Evolutionary conservation across 1,140 invertebrate species (phyloP), one percentile per base, ranked within the genome.

Genomic region (Proctacanthus coquilletti): DNA sequence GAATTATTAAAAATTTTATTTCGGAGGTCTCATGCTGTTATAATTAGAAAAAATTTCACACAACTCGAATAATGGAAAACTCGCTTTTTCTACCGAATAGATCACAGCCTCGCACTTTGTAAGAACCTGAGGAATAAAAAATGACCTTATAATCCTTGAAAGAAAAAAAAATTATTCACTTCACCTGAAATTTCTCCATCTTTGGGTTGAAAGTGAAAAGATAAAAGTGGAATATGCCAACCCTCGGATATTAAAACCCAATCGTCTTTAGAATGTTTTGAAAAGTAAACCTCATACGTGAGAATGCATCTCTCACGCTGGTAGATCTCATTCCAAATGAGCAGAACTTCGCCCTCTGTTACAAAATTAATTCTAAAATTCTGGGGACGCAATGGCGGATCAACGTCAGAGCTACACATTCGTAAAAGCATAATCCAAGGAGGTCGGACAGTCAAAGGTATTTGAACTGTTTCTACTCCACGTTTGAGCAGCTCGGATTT

Each of bases 191-290:
- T 44, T 38, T 32, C 33, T 1, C 32, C 13, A 1, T 43, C 38
- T 0, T 43, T 39, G 1, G 52, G 50, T 31, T 48, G 34, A 39
- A 18, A 59, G 9, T 60, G 56, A 45, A 55, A 58, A 14, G 50
- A 56, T n/a, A 53, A 45, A 48, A 49, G 56, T 1, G 57, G 56
- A 30, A 60, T 42, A 42, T 60, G 56, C 50, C 52, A 53, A 17
- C 37, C 45, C 1, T 33, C 17, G 3, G 49, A 48, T 17, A 60
- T 50, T 3, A 41, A 25, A 13, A 25, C 33, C 52, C 53, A 60
- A n/a, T 48, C 42, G n/a, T 42, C 35, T 2, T 34, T 42, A 1
- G 18, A 21, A 6, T 36, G 47, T 42, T 17, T 38, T 19, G 40
- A 44, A 23, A 55, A 60, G 49, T 47, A 60, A 13, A 60, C 50